phyloP scores from a whole-genome alignment of 2,888 invertebrate genomes.

The Auanema sp. region DNA sequence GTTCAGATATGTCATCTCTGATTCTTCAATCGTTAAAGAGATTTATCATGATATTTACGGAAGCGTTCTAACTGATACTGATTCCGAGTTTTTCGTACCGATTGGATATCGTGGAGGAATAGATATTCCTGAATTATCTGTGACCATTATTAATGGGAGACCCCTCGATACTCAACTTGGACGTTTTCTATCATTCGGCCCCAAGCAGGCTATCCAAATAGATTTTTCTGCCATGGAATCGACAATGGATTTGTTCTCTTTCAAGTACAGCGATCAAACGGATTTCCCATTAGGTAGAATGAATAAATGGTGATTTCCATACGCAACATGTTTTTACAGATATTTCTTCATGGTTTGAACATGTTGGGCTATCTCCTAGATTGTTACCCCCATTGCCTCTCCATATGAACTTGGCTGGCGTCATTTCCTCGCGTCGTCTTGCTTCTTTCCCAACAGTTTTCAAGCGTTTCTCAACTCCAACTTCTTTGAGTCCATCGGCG shows the following conservation, averaged over 20 bases:
- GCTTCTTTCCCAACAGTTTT: constrained; percentile 9
- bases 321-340: constrained; percentile 27
- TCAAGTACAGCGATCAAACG: background rate
- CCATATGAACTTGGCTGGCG: background rate
- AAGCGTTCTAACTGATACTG: constrained; percentile 8
- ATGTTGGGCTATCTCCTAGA: constrained; percentile 26
- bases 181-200: constrained; percentile 33
- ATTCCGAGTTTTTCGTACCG: constrained; percentile 22
- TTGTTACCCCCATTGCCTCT: constrained; percentile 26
- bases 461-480: constrained; percentile 12
- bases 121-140: constrained; percentile 28
- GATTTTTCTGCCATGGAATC: constrained; percentile 20
- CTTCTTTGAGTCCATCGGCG: constrained; percentile 17
- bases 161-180: constrained; percentile 33
- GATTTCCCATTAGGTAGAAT: constrained; percentile 15
- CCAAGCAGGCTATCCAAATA: constrained; percentile 15
- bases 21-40: constrained; percentile 17
- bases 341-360: constrained; percentile 32
- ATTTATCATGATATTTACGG: constrained; percentile 24
- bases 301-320: no score
- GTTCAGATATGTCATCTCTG: constrained; percentile 20
- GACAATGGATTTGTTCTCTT: constrained; percentile 25
- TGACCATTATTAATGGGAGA: constrained; percentile 27
- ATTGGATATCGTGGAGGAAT: constrained; percentile 33
- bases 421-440: constrained; percentile 2